A percentile compares a stretch with the other conserved stretches of the same genome.
phyloP scores from a whole-genome alignment of 2,113 vertebrate genomes.

The Ranitomeya imitator region DNA sequence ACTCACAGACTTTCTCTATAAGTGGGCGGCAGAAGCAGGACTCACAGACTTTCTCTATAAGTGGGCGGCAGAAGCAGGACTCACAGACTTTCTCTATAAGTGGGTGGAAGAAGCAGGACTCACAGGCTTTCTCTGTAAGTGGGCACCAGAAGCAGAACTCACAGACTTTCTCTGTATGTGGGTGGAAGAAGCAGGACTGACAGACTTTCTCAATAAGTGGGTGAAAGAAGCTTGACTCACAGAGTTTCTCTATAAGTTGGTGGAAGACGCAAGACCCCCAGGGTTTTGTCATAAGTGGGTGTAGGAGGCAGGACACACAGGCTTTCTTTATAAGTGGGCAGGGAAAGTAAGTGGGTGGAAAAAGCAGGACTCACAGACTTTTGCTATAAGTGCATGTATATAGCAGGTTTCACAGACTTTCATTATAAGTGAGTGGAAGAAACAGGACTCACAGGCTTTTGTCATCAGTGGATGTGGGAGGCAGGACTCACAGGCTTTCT shows the following conservation, averaged over 20 bases:
- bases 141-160: too few relatives aligned
- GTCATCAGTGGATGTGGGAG: not conserved
- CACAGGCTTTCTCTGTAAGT: too few relatives aligned
- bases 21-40: too few relatives aligned
- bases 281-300: not conserved
- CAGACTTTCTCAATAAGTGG: not conserved
- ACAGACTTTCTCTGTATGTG: too few relatives aligned
- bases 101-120: too few relatives aligned
- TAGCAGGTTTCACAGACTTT: too few relatives aligned
- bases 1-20: not conserved
- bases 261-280: not conserved
- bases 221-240: not conserved
- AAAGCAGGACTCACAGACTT: not conserved
- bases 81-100: too few relatives aligned
- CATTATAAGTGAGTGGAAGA: not conserved
- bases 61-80: too few relatives aligned
- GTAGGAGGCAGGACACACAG: not conserved
- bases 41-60: too few relatives aligned
- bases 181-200: too few relatives aligned
- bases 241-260: not conserved
- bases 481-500: not conserved
- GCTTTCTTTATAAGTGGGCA: not conserved
- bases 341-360: not conserved
- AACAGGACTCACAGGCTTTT: not conserved
- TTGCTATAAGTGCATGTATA: not conserved